These are phyloP conservation scores for Eubasilissa regina DNA, from an alignment of 1,140 invertebrate species.

Conservation along the genomic window DNA sequence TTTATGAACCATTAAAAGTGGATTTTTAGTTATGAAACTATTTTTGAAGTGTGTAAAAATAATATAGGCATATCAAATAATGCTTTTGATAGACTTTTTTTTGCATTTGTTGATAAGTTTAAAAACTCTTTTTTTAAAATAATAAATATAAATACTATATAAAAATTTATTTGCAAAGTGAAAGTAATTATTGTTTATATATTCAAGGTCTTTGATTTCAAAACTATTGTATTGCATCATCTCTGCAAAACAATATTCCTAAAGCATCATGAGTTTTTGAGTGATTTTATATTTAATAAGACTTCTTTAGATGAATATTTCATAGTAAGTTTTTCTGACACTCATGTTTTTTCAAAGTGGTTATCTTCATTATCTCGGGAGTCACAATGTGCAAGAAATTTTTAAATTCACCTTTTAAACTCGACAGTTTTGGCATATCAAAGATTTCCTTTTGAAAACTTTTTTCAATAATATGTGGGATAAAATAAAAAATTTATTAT, in stretches of 20 bases:
- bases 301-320: too few relatives aligned
- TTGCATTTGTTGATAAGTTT: neutral
- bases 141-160: slow-evolving; percentile 4
- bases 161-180: slow-evolving; percentile 11
- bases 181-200: slow-evolving; percentile 11
- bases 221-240: neutral
- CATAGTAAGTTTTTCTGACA: too few relatives aligned
- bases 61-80: slow-evolving; percentile 1
- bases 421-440: too few relatives aligned
- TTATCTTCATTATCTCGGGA: too few relatives aligned
- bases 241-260: too few relatives aligned
- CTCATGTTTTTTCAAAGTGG: too few relatives aligned
- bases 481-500: slow-evolving; percentile 5
- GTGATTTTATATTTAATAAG: too few relatives aligned
- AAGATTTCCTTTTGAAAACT: too few relatives aligned
- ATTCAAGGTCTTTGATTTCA: slow-evolving; percentile 6
- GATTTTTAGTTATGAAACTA: neutral
- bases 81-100: neutral
- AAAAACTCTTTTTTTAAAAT: slow-evolving; percentile 14
- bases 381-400: too few relatives aligned
- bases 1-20: neutral
- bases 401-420: too few relatives aligned
- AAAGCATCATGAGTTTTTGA: too few relatives aligned
- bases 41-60: slow-evolving; percentile 3
- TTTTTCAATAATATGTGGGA: neutral